Percentiles rank a stretch among this genome's conserved stretches.
Evolutionary conservation across 64 coral and sea anemone species (phyloP).

Genomic region (Porites lutea): DNA sequence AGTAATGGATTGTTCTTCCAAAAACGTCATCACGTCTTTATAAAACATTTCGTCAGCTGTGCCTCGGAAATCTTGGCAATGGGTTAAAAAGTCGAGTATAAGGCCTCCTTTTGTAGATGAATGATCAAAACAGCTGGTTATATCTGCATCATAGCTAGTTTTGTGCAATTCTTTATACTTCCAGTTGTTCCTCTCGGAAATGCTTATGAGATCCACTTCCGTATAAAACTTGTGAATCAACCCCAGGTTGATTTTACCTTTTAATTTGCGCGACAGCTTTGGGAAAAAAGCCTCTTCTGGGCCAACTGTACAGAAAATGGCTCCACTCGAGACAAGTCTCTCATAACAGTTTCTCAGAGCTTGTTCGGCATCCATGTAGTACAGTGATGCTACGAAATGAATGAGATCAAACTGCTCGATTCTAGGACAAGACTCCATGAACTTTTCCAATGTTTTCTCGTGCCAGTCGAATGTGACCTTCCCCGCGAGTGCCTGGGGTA

Average conservation of each 20-base stretch:
- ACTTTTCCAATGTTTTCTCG: neutral
- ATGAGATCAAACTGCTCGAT: neutral
- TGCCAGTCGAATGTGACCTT: neutral
- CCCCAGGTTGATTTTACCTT: conserved; percentile 27
- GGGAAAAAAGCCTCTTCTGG: conserved; percentile 54
- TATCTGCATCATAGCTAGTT: conserved; percentile 22
- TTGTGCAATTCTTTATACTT: conserved; percentile 15
- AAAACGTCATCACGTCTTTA: conserved; percentile 29
- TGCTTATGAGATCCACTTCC: conserved; percentile 3
- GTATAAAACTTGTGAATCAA: conserved; percentile 51
- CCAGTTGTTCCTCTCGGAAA: conserved; percentile 44
- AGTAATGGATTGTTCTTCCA: conserved; percentile 23
- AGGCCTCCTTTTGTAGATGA: conserved; percentile 38
- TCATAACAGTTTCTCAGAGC: conserved; percentile 12
- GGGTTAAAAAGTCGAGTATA: conserved; percentile 61
- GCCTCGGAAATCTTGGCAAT: conserved; percentile 43
- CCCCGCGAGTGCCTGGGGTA: neutral
- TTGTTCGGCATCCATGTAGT: conserved; percentile 58
- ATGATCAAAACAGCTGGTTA: conserved; percentile 59
- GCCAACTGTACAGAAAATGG: conserved; percentile 39
- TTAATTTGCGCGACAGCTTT: conserved; percentile 39
- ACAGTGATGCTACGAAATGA: neutral
- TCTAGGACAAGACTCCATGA: neutral
- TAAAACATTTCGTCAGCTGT: conserved; percentile 18
- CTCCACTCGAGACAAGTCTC: conserved; percentile 15